These are phyloP conservation scores for Tipula vernalis DNA, from an alignment of 2,888 invertebrate genomes.

Conservation along the genomic window DNA sequence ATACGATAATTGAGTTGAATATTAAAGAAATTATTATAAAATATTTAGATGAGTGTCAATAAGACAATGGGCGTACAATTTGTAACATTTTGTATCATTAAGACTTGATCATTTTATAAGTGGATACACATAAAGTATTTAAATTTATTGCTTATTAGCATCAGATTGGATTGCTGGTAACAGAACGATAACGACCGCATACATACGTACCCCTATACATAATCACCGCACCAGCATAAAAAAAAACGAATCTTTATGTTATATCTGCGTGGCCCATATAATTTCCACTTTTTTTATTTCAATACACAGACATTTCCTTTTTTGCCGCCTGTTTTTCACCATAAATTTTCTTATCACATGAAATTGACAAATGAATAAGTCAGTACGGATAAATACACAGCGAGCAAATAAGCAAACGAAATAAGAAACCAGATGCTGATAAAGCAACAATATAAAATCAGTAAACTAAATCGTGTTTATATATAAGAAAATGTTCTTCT, in stretches of 20 bases:
- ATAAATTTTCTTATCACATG: constrained; percentile 4
- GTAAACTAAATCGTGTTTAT: background rate
- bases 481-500: background rate
- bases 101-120: background rate
- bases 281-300: background rate
- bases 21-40: background rate
- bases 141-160: background rate
- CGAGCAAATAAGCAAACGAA: background rate
- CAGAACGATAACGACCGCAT: background rate
- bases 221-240: background rate
- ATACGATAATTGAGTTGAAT: background rate
- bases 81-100: background rate
- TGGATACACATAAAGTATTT: background rate
- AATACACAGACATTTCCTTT: background rate
- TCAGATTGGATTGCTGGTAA: background rate
- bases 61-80: background rate
- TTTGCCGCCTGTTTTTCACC: background rate
- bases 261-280: background rate
- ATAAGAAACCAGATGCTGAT: background rate
- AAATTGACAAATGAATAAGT: background rate
- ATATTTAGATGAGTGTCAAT: background rate
- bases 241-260: background rate
- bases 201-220: background rate
- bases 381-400: background rate
- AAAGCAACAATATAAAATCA: background rate